Conservation (phyloP, 1,140 invertebrate genomes). For the Tachypleus tridentatus region DNA sequence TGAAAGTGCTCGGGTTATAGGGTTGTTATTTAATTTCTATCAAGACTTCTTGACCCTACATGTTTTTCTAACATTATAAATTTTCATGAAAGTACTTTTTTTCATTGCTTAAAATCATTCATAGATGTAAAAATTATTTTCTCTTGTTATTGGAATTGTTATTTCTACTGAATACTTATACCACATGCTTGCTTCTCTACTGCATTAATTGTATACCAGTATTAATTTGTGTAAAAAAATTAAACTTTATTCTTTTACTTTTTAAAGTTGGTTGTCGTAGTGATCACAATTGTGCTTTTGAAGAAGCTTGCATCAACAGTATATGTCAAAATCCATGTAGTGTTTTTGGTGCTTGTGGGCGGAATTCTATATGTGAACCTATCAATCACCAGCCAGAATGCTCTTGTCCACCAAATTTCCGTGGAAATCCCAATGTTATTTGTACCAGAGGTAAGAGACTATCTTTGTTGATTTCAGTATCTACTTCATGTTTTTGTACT, state of each 20-base stretch:
- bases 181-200: no score
- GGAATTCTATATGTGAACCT: constrained; percentile 44
- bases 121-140: neutral
- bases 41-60: no score
- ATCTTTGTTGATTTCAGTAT: no score
- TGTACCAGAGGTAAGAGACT: constrained; percentile 36
- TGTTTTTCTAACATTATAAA: no score
- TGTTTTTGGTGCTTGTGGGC: constrained; percentile 42
- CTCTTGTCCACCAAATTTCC: constrained; percentile 52
- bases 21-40: no score
- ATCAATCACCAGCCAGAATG: constrained; percentile 61
- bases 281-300: constrained; percentile 55
- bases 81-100: no score
- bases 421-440: constrained; percentile 48
- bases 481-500: no score
- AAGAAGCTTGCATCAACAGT: constrained; percentile 45
- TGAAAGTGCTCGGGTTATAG: no score
- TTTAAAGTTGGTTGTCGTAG: constrained; percentile 55
- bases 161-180: no score
- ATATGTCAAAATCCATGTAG: constrained; percentile 53
- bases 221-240: constrained; percentile 11
- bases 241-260: constrained; percentile 5
- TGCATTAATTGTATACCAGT: neutral
- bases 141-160: constrained; percentile 1
- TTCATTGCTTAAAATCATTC: no score